A percentile compares a stretch with the other conserved stretches of the same genome.
Evolutionary conservation across 2,797 vertebrate species (phyloP).

Genomic region (Sphenodon punctatus): DNA sequence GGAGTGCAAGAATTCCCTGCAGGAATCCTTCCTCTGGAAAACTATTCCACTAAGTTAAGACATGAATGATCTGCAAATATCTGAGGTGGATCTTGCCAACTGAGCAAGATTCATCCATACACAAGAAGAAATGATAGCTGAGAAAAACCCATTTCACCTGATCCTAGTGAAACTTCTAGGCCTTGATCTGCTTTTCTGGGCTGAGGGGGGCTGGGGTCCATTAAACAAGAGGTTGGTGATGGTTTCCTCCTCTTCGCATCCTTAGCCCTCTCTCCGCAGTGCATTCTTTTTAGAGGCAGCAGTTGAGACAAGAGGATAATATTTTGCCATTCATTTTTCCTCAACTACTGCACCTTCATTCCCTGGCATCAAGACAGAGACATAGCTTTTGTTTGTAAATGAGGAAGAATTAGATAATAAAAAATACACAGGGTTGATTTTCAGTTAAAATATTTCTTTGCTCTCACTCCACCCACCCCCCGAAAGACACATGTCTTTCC

Average conservation of each 20-base stretch:
- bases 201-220: background rate
- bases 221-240: background rate
- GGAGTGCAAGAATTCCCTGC: background rate
- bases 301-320: conserved; percentile 2
- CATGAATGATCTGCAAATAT: background rate
- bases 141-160: background rate
- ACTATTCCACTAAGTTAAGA: background rate
- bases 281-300: background rate
- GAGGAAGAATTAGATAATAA: conserved; percentile 10
- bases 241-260: background rate
- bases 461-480: too few relatives aligned
- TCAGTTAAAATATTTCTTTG: conserved; percentile 48
- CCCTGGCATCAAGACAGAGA: conserved; percentile 3
- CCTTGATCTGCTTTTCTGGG: background rate
- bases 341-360: background rate
- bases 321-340: background rate
- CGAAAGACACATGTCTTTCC: conserved; percentile 51
- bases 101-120: background rate
- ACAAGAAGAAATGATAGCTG: background rate
- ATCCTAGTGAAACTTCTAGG: background rate
- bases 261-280: too few relatives aligned
- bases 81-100: background rate
- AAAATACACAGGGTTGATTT: conserved; percentile 31
- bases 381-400: conserved; percentile 20
- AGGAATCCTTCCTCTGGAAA: background rate